These are phyloP conservation scores for Melanophora roralis DNA, from an alignment of 2,888 invertebrate genomes.

Conservation along the genomic window DNA sequence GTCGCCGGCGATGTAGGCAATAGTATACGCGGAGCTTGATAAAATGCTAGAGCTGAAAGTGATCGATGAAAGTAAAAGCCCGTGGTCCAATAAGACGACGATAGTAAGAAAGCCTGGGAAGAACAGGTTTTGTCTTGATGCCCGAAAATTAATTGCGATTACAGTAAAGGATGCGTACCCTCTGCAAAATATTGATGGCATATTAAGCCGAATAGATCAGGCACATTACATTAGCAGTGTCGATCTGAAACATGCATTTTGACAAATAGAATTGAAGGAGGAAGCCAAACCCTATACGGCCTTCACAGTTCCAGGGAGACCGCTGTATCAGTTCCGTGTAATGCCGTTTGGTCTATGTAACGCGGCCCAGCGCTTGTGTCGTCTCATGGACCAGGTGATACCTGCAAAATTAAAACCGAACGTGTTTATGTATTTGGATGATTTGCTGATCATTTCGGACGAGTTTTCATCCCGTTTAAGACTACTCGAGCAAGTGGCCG, in stretches of 20 bases:
- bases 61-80: conserved; percentile 66
- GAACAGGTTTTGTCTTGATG: conserved; percentile 67
- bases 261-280: conserved; percentile 56
- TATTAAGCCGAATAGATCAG: conserved; percentile 25
- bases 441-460: conserved; percentile 35
- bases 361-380: conserved; percentile 56
- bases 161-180: conserved; percentile 36
- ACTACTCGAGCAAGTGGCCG: conserved; percentile 21
- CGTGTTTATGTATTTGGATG: conserved; percentile 44
- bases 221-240: conserved; percentile 37
- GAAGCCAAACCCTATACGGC: conserved; percentile 23
- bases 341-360: conserved; percentile 56
- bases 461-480: conserved; percentile 40
- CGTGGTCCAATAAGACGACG: conserved; percentile 67
- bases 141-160: conserved; percentile 65
- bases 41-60: conserved; percentile 67
- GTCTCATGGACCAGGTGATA: conserved; percentile 54
- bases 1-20: conserved; percentile 52
- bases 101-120: conserved; percentile 65
- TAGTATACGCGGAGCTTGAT: conserved; percentile 65
- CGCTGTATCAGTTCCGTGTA: conserved; percentile 39
- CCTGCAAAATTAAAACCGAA: conserved; percentile 23
- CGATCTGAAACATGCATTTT: conserved; percentile 39
- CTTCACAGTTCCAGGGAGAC: conserved; percentile 25
- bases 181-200: conserved; percentile 24